A percentile compares a stretch with the other conserved stretches of the same genome.
Evolutionary conservation across 2,888 invertebrate species (phyloP).

Genomic region (Tholera decimalis): DNA sequence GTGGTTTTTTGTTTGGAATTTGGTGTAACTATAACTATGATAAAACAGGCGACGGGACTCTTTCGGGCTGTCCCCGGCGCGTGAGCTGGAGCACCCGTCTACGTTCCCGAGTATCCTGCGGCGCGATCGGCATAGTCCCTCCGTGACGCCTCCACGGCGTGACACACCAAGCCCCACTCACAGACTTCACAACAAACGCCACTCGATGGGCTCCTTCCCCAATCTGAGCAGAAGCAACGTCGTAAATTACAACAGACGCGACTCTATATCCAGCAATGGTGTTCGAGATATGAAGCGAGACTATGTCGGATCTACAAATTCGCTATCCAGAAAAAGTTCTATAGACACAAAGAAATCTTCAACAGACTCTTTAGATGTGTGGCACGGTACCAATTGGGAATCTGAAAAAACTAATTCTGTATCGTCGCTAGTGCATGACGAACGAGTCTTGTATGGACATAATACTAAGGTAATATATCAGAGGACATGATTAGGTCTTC

Average conservation of each 20-base stretch:
- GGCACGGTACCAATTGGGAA: slow-evolving; percentile 94
- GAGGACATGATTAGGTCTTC: slow-evolving; percentile 58
- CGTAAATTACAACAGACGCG: slow-evolving; percentile 86
- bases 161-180: slow-evolving; percentile 89
- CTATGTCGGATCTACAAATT: slow-evolving; percentile 87
- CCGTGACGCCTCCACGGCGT: slow-evolving; percentile 86
- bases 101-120: slow-evolving; percentile 93
- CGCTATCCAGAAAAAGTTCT: slow-evolving; percentile 88
- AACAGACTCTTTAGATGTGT: slow-evolving; percentile 94
- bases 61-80: slow-evolving; percentile 89
- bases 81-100: slow-evolving; percentile 93
- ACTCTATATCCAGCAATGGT: slow-evolving; percentile 81
- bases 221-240: slow-evolving; percentile 83
- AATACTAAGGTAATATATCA: slow-evolving; percentile 85
- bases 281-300: slow-evolving; percentile 90
- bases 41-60: slow-evolving; percentile 92
- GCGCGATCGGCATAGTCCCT: slow-evolving; percentile 90
- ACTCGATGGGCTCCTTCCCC: slow-evolving; percentile 88
- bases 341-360: slow-evolving; percentile 91
- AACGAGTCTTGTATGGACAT: slow-evolving; percentile 81
- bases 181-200: slow-evolving; percentile 80
- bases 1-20: slow-evolving; percentile 10
- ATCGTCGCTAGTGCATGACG: slow-evolving; percentile 92
- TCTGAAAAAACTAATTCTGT: slow-evolving; percentile 92
- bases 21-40: slow-evolving; percentile 64